Percentiles rank a stretch among this genome's conserved stretches.
phyloP scores from a whole-genome alignment of 2,113 vertebrate genomes.

The Picathartes gymnocephalus region DNA sequence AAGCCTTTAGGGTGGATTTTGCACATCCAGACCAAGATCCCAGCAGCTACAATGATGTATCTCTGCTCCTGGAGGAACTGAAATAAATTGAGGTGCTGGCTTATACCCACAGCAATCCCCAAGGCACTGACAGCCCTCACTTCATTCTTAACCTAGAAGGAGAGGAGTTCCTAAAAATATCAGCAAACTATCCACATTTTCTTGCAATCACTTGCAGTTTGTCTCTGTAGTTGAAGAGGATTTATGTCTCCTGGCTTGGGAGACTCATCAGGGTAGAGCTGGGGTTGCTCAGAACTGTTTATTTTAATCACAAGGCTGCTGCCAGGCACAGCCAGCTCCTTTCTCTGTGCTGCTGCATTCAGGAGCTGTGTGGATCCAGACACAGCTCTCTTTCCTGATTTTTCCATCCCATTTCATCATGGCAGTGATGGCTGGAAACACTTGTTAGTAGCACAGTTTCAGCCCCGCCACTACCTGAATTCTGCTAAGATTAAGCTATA shows the following conservation, averaged over 20 bases:
- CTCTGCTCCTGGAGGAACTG: neutral
- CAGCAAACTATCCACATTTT: neutral
- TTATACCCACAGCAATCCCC: neutral
- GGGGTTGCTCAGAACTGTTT: neutral
- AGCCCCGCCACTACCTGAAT: neutral
- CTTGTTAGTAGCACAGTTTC: slow-evolving; percentile 11
- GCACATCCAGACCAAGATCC: neutral
- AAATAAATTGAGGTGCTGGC: slow-evolving; percentile 4
- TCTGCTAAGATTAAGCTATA: slow-evolving; percentile 17
- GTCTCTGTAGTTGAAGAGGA: neutral
- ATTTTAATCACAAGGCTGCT: neutral
- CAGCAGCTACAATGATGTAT: neutral
- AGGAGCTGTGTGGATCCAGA: neutral
- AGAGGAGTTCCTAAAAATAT: neutral
- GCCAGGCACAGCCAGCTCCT: neutral
- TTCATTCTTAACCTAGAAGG: neutral
- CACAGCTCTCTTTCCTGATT: slow-evolving; percentile 5
- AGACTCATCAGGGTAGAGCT: neutral
- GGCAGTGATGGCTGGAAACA: neutral
- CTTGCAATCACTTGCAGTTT: neutral
- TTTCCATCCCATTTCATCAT: slow-evolving; percentile 3
- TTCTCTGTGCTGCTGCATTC: neutral
- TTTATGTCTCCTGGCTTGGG: neutral
- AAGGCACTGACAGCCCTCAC: neutral
- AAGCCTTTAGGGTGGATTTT: neutral